Evolutionary conservation across 2,888 invertebrate species (phyloP), one percentile per base, ranked within the genome.

Genomic region (Oithona nana): DNA sequence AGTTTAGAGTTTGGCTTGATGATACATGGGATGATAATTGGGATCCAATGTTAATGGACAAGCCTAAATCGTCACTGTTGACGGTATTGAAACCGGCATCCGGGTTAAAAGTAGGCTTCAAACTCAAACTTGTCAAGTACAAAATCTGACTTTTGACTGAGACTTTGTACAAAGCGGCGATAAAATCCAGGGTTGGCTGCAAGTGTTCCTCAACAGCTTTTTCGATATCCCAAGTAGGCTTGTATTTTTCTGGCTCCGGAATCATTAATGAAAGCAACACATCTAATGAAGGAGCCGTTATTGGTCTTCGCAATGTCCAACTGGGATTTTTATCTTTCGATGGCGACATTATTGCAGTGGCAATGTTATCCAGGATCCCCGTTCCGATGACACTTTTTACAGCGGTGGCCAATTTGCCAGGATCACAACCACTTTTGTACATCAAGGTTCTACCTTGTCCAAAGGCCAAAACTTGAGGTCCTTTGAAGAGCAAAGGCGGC

Each of bases 81-180:
- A 73, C 69, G 28, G 60, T 64, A 58, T 63, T 63, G 50, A 64
- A 64, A 28, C 54, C 13, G 22, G 63, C 48, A 6, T 56, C n/a
- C 58, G 57, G 56, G 16, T 65, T 64, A 62, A 63, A 65, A 50
- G 57, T 20, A 1, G 86, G 81, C 64, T 80, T 78, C 6, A 86
- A 83, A 64, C 86, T 84, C 62, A 93, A 78, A 57, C 86, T 81
- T 3, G 87, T 76, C 63, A 87, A 80, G 73, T 87, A 88, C 58
- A 92, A 76, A 82, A 88, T 86, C 73, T 94, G 93, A 0, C 90
- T 88, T 71, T 88, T 87, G 0, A 92, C 76, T 0, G 83, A 83
- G 70, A 89, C 84, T 70, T 86, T 81, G 57, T 86, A 83, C 26
- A 88, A 77, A 0, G 80, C 75, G 6, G 79, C 78, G 58, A 92